Conservation (phyloP, 2,113 vertebrate genomes). For the Dolichotis patagonum region DNA sequence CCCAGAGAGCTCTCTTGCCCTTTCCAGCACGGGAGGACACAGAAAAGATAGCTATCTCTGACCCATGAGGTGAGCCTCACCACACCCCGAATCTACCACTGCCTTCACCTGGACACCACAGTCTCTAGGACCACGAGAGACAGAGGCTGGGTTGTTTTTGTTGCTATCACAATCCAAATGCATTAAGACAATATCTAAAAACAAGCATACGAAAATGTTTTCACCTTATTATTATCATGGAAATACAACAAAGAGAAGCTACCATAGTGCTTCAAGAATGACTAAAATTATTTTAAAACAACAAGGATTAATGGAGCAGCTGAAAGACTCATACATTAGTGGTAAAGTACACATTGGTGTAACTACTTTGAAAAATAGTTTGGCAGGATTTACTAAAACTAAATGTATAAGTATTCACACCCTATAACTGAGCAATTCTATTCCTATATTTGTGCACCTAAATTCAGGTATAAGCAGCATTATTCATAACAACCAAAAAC, state of each 20-base stretch:
- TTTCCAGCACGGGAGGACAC: background rate
- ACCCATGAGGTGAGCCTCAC: background rate
- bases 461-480: background rate
- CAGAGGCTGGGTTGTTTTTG: background rate
- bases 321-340: background rate
- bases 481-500: background rate
- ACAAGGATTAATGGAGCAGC: background rate
- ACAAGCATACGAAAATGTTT: background rate
- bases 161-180: background rate
- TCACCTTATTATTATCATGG: background rate
- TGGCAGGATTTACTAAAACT: background rate
- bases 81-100: background rate
- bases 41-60: background rate
- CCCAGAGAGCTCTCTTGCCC: background rate
- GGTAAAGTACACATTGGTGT: background rate
- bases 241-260: background rate
- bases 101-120: background rate
- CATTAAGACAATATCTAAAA: background rate
- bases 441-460: background rate
- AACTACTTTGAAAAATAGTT: background rate
- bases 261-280: background rate
- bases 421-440: background rate
- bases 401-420: background rate
- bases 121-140: background rate
- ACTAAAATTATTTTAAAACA: constrained; percentile 17